Conservation (phyloP, 2,888 invertebrate genomes). For the Buathra laborator region DNA sequence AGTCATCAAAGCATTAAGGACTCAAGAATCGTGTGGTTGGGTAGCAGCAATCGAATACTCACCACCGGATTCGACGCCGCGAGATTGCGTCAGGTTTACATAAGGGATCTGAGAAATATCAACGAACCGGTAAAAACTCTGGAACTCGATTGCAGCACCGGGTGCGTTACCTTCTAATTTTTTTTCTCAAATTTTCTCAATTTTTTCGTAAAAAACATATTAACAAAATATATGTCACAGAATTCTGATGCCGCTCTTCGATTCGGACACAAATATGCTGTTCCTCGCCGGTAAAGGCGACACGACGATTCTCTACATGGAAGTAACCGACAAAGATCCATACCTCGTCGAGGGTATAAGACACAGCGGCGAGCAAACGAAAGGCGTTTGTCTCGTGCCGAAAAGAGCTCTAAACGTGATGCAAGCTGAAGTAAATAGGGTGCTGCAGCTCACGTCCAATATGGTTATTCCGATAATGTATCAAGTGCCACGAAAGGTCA, state of each 20-base stretch:
- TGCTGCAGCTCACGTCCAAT: conserved; percentile 94
- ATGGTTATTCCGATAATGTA: conserved; percentile 97
- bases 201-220: conserved; percentile 14
- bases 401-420: conserved; percentile 97
- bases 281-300: conserved; percentile 98
- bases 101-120: conserved; percentile 95
- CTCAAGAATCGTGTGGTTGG: conserved; percentile 96
- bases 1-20: conserved; percentile 97
- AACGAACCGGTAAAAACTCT: conserved; percentile 91
- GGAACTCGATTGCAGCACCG: conserved; percentile 94
- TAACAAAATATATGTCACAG: conserved; percentile 79
- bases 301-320: conserved; percentile 95
- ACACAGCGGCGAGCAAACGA: conserved; percentile 97
- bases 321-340: conserved; percentile 95
- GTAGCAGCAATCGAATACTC: conserved; percentile 92
- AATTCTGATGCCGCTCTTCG: conserved; percentile 96
- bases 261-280: conserved; percentile 97
- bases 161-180: conserved; percentile 84
- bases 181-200: background rate
- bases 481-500: conserved; percentile 96
- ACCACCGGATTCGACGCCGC: conserved; percentile 96
- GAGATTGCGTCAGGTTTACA: conserved; percentile 94
- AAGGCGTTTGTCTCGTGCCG: conserved; percentile 96
- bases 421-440: conserved; percentile 97
- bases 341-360: conserved; percentile 95